Conservation (phyloP, 1,140 invertebrate species). For the Drosophila guanche region DNA sequence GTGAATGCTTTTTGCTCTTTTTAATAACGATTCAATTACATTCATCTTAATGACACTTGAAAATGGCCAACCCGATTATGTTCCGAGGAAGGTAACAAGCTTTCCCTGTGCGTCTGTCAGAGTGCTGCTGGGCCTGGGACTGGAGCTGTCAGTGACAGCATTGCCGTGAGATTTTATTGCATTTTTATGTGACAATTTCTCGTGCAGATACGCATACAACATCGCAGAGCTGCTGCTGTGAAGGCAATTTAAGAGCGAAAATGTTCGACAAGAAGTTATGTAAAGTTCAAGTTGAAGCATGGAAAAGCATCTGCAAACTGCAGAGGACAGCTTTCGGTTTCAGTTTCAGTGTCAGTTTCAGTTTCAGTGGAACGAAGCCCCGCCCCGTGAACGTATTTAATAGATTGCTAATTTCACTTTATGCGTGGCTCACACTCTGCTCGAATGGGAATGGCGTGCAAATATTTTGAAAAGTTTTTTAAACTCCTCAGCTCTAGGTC, state of each 20-base stretch:
- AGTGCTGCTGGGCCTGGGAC: neutral
- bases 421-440: slow-evolving; percentile 66
- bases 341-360: slow-evolving; percentile 23
- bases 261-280: slow-evolving; percentile 43
- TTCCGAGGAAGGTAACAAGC: slow-evolving; percentile 70
- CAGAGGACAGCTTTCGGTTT: slow-evolving; percentile 70
- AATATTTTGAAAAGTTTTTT: slow-evolving; percentile 71
- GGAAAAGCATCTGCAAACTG: slow-evolving; percentile 27
- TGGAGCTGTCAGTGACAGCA: slow-evolving; percentile 48
- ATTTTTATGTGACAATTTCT: slow-evolving; percentile 79
- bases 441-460: slow-evolving; percentile 63
- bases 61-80: slow-evolving; percentile 65
- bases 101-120: slow-evolving; percentile 50
- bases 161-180: slow-evolving; percentile 73
- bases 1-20: slow-evolving; percentile 23
- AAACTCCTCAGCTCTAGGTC: slow-evolving; percentile 6
- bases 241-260: slow-evolving; percentile 1
- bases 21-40: slow-evolving; percentile 69
- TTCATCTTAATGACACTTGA: slow-evolving; percentile 72
- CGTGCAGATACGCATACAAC: slow-evolving; percentile 21
- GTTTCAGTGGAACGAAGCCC: slow-evolving; percentile 24
- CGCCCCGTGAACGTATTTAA: slow-evolving; percentile 56
- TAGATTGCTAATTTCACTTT: slow-evolving; percentile 77
- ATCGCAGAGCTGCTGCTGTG: neutral
- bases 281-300: slow-evolving; percentile 38